Conservation (phyloP, 2,113 vertebrate species). For the Planiliza haematocheilus region DNA sequence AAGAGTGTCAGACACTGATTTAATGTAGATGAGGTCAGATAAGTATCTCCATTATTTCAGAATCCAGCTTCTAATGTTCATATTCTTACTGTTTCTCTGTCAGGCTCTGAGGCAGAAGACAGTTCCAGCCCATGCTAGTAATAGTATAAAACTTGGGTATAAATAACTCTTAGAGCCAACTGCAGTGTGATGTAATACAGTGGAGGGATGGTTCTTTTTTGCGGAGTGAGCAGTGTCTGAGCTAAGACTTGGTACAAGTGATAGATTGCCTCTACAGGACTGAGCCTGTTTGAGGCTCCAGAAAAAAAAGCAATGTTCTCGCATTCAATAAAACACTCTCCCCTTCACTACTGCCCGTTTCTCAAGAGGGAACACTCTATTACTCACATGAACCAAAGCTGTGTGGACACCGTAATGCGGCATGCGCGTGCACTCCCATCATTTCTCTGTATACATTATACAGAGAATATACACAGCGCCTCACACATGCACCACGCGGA, state of each 20-base stretch:
- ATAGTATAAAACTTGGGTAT: background rate
- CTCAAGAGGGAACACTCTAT: conserved; percentile 52
- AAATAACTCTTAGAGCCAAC: background rate
- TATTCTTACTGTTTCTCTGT: background rate
- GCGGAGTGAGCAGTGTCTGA: conserved; percentile 17
- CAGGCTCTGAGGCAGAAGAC: background rate
- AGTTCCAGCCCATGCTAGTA: conserved; percentile 1
- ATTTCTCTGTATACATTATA: conserved; percentile 33
- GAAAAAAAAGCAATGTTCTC: conserved; percentile 51
- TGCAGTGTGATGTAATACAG: conserved; percentile 21
- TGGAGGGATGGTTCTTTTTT: conserved; percentile 19
- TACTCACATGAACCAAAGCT: conserved; percentile 20
- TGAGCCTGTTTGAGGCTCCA: conserved; percentile 42
- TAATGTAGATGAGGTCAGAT: background rate
- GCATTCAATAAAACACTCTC: conserved; percentile 57
- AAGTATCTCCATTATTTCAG: background rate
- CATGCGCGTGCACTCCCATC: conserved; percentile 8
- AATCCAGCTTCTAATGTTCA: background rate
- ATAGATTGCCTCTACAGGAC: conserved; percentile 57
- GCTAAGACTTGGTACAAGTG: conserved; percentile 38
- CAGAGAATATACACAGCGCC: too few species aligned
- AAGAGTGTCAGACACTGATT: background rate
- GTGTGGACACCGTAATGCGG: conserved; percentile 18
- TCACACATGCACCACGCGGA: conserved; percentile 35
- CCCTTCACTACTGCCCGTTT: conserved; percentile 15